Evolutionary conservation across 2,797 vertebrate genomes (phyloP).

Genomic region (Pseudomugil tenellus): DNA sequence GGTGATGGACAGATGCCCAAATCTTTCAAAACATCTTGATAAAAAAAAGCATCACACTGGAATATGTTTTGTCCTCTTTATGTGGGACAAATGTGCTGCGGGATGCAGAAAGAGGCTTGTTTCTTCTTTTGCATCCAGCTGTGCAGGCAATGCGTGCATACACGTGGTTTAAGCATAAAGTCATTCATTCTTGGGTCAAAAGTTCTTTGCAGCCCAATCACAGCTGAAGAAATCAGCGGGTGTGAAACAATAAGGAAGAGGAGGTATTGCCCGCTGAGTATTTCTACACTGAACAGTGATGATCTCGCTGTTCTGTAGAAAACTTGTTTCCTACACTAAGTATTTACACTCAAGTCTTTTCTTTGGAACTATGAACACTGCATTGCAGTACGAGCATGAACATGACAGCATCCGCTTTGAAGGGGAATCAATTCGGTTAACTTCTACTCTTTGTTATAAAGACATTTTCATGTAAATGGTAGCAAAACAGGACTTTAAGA

Average conservation of each 20-base stretch:
- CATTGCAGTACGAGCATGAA: conserved; percentile 41
- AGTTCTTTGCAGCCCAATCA: neutral
- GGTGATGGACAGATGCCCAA: conserved; percentile 13
- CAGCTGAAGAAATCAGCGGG: neutral
- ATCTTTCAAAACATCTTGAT: conserved; percentile 21
- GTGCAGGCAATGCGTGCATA: neutral
- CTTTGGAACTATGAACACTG: conserved; percentile 20
- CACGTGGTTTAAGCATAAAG: neutral
- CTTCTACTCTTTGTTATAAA: too few relatives aligned
- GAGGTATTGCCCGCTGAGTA: neutral
- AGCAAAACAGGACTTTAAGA: too few relatives aligned
- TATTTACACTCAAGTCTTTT: conserved; percentile 12
- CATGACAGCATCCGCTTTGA: conserved; percentile 40
- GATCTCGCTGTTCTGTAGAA: conserved; percentile 17
- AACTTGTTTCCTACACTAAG: conserved; percentile 27
- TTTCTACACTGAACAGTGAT: conserved; percentile 9
- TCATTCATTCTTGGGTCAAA: neutral
- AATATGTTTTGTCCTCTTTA: neutral
- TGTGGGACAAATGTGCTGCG: conserved; percentile 3
- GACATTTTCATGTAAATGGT: too few relatives aligned
- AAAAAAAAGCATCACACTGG: neutral
- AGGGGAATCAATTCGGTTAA: neutral
- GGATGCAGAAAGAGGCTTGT: neutral
- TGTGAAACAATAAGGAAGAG: neutral
- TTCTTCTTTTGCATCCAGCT: conserved; percentile 1